Base-by-base conservation (phyloP, 1,140 invertebrate genomes). In the Lepidurus couesii region DNA sequence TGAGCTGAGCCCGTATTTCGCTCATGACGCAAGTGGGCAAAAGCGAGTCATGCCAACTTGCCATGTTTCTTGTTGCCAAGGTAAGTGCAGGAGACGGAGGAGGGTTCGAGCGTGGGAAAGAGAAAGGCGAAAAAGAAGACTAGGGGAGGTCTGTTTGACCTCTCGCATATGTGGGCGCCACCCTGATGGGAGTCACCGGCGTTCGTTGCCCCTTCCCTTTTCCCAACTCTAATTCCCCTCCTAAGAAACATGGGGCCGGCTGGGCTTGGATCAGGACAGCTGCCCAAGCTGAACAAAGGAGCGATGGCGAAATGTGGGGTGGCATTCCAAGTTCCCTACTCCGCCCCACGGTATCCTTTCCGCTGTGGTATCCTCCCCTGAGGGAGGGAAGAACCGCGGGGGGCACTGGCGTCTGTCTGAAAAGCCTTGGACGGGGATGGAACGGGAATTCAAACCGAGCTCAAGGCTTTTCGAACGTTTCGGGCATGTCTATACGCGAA, bases 161-260 rank as follows among this genome's bases (percentile, higher is more conserved):
- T 65, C 53, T 65, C 53, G 53, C 53, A 65, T 21, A 9, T 21
- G 53, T 65, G 53, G 53, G 53, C 53, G 53, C 53, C 53, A 65
- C 53, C 53, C 53, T 65, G 53, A 65, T 65, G 53, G 53, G 53
- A 65, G 53, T 65, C 53, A 65, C 53, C 21, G 21, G 53, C 53
- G 53, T 65, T 65, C 53, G 53, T 65, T 65, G 53, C 53, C 53
- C 53, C 53, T 65, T 65, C 53, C 53, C 53, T n/a, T 65, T 65
- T 65, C 53, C 9, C 53, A 13, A 21, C 16, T 21, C 21, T 7
- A 65, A 65, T 13, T 13, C 53, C 53, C 53, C 53, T 21, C 21
- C 53, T 7, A 65, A 13, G 21, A 21, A 13, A 65, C 53, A 65
- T 65, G n/a, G 53, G 53, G 53, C 53, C 21, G 53, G 53, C 21